phyloP scores from a whole-genome alignment of 2,113 vertebrate species.

The human (Homo sapiens) region GRCh38 chr4:144338001-144338500 shows the following conservation, averaged over 20 bases:
- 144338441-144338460: neutral
- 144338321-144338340: neutral
- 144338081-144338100: neutral
- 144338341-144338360: neutral
- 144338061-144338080: neutral
- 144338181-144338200: neutral
- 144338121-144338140: neutral
- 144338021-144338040: neutral
- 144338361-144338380: neutral
- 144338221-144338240: neutral
- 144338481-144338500: neutral
- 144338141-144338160: neutral
- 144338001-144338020: neutral
- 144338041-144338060: neutral
- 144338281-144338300: neutral
- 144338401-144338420: neutral
- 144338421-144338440: neutral
- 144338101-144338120: neutral
- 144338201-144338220: neutral
- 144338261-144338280: neutral
- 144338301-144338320: neutral
- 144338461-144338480: neutral
- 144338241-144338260: neutral
- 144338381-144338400: neutral
- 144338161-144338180: neutral